Conservation (phyloP, 2,113 vertebrate genomes). For the Hoplias malabaricus region DNA sequence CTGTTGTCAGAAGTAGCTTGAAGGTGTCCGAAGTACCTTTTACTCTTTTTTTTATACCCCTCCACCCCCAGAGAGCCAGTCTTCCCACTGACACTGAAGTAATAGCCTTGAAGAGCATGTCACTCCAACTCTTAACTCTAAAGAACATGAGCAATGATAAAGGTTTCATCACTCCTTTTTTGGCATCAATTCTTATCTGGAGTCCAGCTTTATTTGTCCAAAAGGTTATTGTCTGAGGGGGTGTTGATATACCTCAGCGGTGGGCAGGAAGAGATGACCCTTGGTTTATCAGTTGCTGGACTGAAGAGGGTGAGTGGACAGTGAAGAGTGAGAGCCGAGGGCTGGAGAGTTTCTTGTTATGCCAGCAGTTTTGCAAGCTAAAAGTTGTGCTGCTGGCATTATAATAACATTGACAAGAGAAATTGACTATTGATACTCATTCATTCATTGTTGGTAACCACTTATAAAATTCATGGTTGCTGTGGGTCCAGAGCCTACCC, state of each 20-base stretch:
- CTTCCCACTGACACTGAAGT: neutral
- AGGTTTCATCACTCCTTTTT: neutral
- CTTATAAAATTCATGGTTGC: too few species aligned
- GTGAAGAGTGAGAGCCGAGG: neutral
- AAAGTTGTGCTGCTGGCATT: neutral
- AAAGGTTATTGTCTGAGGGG: neutral
- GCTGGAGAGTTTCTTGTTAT: neutral
- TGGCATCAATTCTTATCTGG: conserved; percentile 2
- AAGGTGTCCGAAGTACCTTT: neutral
- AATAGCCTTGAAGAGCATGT: neutral
- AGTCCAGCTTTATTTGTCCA: conserved; percentile 10
- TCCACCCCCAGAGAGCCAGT: neutral
- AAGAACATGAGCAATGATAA: conserved; percentile 13
- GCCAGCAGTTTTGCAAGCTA: neutral
- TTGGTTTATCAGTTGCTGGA: conserved; percentile 4
- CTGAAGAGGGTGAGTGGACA: conserved; percentile 2
- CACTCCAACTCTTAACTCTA: neutral
- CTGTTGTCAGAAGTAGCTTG: conserved; percentile 4
- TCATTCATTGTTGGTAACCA: too few species aligned
- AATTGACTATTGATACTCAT: too few species aligned
- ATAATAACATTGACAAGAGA: neutral
- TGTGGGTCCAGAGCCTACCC: too few species aligned
- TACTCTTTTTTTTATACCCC: neutral
- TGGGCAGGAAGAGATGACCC: neutral
- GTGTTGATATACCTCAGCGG: neutral